Conservation (phyloP, 2,797 vertebrate genomes). For the Sphenopsis melanotis region DNA sequence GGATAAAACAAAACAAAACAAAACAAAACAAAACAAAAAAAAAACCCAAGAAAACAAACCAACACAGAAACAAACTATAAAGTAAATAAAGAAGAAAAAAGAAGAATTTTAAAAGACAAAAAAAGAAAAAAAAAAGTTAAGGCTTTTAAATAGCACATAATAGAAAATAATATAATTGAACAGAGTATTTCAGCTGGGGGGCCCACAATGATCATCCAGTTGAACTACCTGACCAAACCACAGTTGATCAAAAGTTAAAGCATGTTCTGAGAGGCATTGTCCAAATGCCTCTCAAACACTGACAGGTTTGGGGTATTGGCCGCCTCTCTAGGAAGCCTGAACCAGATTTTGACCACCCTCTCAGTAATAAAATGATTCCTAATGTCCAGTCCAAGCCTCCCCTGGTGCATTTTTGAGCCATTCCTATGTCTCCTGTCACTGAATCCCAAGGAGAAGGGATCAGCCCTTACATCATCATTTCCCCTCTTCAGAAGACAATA, state of each 20-base stretch:
- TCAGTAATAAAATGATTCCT: background rate
- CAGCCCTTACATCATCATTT: background rate
- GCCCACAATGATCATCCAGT: background rate
- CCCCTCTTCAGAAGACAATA: background rate
- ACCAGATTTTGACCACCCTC: background rate
- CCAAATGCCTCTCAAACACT: background rate
- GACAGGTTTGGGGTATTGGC: rapidly evolving
- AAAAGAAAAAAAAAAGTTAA: background rate
- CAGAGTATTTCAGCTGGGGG: background rate
- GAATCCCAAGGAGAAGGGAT: background rate
- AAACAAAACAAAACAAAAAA: background rate
- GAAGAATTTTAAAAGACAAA: background rate
- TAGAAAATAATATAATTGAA: background rate
- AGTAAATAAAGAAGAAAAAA: background rate
- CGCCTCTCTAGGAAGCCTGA: background rate
- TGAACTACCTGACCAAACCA: background rate
- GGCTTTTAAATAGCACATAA: background rate
- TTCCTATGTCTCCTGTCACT: background rate
- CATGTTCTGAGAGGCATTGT: background rate
- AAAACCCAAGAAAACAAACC: rapidly evolving
- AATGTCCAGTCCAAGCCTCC: background rate
- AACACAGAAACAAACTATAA: background rate
- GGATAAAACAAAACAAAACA: background rate
- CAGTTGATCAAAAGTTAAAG: background rate
- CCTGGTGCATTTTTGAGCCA: background rate